Conservation (phyloP, 2,797 vertebrate genomes). For the Falco columbarius region DNA sequence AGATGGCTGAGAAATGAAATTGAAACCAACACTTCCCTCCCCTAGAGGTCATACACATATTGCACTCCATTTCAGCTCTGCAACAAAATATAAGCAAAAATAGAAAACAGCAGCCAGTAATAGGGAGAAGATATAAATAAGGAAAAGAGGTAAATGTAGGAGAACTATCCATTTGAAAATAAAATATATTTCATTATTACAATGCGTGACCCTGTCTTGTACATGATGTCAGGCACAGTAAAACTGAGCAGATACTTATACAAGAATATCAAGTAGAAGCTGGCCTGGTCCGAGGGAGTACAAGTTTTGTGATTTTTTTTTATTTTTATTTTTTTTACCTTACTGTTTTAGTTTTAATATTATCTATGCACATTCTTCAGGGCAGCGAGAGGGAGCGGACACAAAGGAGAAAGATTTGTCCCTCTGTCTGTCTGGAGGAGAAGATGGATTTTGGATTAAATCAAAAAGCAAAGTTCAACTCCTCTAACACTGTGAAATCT, state of each 20-base stretch:
- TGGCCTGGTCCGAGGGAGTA: too few species aligned
- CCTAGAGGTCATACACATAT: neutral
- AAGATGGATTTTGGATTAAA: neutral
- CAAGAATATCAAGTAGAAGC: neutral
- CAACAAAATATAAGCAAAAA: neutral
- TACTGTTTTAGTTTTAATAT: neutral
- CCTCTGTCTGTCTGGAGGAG: neutral
- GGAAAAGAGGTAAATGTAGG: neutral
- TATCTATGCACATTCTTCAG: neutral
- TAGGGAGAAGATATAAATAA: neutral
- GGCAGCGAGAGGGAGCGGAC: rapidly evolving
- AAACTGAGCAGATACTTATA: neutral
- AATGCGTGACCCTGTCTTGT: neutral
- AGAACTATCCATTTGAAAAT: neutral
- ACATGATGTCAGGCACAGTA: neutral
- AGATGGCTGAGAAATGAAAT: neutral
- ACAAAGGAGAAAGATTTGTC: neutral
- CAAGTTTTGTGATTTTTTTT: neutral
- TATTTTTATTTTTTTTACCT: neutral
- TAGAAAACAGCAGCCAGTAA: neutral
- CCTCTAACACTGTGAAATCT: neutral
- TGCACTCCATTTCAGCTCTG: neutral
- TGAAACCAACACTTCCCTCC: neutral
- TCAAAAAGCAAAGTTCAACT: neutral
- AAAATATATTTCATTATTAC: neutral